A percentile compares a stretch with the other conserved stretches of the same genome.
phyloP scores from a whole-genome alignment of 2,888 invertebrate genomes.

The Lingula anatina region DNA sequence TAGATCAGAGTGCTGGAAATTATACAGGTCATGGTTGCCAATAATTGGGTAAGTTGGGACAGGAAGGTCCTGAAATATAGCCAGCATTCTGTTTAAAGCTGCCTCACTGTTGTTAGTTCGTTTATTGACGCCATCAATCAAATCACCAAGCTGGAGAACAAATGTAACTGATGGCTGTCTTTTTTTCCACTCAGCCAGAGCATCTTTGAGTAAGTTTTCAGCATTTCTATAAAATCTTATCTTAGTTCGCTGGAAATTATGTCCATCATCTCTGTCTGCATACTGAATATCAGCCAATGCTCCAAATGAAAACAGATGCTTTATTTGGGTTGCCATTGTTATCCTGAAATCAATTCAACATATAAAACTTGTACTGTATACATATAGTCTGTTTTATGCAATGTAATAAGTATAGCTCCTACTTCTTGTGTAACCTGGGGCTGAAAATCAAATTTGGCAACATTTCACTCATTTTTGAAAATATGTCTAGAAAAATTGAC shows the following conservation, averaged over 20 bases:
- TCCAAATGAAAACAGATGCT: constrained; percentile 37
- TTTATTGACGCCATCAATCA: constrained; percentile 47
- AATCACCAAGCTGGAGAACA: constrained; percentile 51
- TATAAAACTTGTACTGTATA: too few species aligned
- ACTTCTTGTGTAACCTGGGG: too few species aligned
- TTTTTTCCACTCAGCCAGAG: constrained; percentile 37
- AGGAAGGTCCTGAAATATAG: constrained; percentile 21
- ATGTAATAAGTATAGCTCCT: too few species aligned
- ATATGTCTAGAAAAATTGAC: too few species aligned
- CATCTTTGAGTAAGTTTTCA: constrained; percentile 33
- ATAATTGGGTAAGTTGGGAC: constrained; percentile 36
- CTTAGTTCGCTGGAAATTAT: constrained; percentile 35
- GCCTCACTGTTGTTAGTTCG: constrained; percentile 17
- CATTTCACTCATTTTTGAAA: too few species aligned
- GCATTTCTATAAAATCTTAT: constrained; percentile 46
- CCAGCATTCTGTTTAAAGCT: constrained; percentile 31
- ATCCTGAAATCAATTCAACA: too few species aligned
- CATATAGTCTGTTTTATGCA: too few species aligned
- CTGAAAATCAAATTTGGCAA: too few species aligned
- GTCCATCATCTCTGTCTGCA: constrained; percentile 47
- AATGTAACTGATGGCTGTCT: constrained; percentile 21
- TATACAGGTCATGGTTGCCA: constrained; percentile 53
- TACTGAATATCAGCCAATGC: constrained; percentile 52
- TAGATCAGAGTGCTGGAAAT: constrained; percentile 38
- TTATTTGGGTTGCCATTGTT: too few species aligned